Percentiles rank a stretch among this genome's conserved stretches.
These are phyloP conservation scores for Plumapathes pennacea DNA, from an alignment of 92 coral and sea anemone genomes.

Conservation along the genomic window DNA sequence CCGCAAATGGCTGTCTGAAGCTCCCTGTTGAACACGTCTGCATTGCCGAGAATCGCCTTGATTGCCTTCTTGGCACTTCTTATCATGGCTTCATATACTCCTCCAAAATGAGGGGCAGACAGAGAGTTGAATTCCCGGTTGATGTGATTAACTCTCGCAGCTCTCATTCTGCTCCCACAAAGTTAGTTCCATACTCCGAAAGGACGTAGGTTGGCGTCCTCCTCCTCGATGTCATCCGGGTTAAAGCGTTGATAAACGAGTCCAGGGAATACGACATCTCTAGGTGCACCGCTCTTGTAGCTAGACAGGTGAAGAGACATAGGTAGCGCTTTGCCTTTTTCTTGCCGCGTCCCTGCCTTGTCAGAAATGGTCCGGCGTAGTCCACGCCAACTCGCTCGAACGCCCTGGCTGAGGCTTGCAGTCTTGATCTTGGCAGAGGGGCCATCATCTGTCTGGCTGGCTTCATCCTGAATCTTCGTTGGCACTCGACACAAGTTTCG, in stretches of 20 bases:
- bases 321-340: conserved; percentile 35
- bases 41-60: conserved; percentile 28
- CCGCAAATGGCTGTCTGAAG: conserved; percentile 15
- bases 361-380: conserved; percentile 39
- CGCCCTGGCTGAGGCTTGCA: conserved; percentile 24
- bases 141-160: conserved; percentile 11
- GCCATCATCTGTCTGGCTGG: conserved; percentile 47
- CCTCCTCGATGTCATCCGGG: conserved; percentile 6
- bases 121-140: conserved; percentile 47
- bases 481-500: conserved; percentile 17
- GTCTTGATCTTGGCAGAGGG: conserved; percentile 38
- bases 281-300: conserved; percentile 41
- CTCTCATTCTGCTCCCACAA: conserved; percentile 6
- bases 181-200: conserved; percentile 9
- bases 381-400: conserved; percentile 42
- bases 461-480: conserved; percentile 26
- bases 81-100: conserved; percentile 46
- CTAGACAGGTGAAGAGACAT: conserved; percentile 54
- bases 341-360: conserved; percentile 49
- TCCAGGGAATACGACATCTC: conserved; percentile 22
- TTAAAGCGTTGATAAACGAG: conserved; percentile 7
- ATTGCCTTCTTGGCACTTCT: conserved; percentile 32
- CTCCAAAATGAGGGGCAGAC: conserved; percentile 42
- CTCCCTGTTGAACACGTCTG: conserved; percentile 18
- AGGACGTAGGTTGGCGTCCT: background rate